These are phyloP conservation scores for Dusona sp. DNA, from an alignment of 2,888 invertebrate species.

Conservation along the genomic window DNA sequence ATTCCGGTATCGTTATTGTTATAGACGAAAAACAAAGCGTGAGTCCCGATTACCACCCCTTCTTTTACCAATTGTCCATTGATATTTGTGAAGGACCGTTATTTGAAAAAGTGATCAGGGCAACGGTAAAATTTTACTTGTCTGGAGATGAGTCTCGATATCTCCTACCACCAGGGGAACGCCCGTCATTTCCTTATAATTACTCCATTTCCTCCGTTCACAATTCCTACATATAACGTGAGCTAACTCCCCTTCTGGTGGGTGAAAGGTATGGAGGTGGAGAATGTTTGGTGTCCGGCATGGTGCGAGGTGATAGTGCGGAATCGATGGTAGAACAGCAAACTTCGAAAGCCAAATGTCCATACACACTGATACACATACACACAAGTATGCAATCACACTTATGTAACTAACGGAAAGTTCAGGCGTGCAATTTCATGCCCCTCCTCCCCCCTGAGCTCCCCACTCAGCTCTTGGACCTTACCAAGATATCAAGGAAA, in stretches of 20 bases:
- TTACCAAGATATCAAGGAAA: slow-evolving; percentile 83
- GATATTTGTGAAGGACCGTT: slow-evolving; percentile 1
- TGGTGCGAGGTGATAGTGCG: slow-evolving; percentile 71
- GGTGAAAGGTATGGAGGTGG: slow-evolving; percentile 39
- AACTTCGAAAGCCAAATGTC: slow-evolving; percentile 73
- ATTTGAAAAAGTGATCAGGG: slow-evolving; percentile 18
- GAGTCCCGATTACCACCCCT: neutral
- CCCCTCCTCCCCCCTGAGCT: slow-evolving; percentile 51
- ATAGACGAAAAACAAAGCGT: neutral
- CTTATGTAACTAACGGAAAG: slow-evolving; percentile 58
- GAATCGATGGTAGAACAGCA: slow-evolving; percentile 81
- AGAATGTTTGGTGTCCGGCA: slow-evolving; percentile 70
- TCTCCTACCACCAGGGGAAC: slow-evolving; percentile 81
- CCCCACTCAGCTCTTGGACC: slow-evolving; percentile 63
- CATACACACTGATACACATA: slow-evolving; percentile 15
- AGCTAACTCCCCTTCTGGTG: slow-evolving; percentile 67
- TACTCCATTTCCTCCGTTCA: slow-evolving; percentile 81
- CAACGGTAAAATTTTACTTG: slow-evolving; percentile 62
- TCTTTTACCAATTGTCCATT: neutral
- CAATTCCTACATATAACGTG: slow-evolving; percentile 64
- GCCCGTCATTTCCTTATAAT: slow-evolving; percentile 84
- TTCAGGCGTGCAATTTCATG: slow-evolving; percentile 70
- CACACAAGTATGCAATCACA: slow-evolving; percentile 33
- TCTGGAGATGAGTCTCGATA: slow-evolving; percentile 74
- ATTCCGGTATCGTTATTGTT: neutral